phyloP scores from a whole-genome alignment of 2,113 vertebrate species.

The Gnathonemus echidnorhynchus region DNA sequence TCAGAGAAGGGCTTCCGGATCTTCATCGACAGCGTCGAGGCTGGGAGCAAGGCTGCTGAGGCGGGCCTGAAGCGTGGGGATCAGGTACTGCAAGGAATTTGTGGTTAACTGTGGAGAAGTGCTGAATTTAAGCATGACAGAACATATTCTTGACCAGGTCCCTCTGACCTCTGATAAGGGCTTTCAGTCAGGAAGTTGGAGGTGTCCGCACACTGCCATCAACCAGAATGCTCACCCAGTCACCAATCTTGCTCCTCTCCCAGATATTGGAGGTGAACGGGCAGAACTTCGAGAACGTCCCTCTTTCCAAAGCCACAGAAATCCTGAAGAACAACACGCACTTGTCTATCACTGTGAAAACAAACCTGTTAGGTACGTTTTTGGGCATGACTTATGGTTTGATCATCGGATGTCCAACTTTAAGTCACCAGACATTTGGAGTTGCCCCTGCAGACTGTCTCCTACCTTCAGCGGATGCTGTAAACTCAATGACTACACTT shows the following conservation, averaged over 20 bases:
- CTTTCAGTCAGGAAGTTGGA: not conserved
- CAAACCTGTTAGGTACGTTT: conserved; percentile 84
- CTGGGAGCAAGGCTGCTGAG: conserved; percentile 88
- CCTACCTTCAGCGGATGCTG: not conserved
- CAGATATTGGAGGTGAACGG: conserved; percentile 98
- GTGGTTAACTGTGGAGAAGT: not conserved
- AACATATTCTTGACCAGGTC: not conserved
- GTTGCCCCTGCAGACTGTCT: not conserved
- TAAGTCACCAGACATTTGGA: not conserved
- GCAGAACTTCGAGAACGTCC: conserved; percentile 98
- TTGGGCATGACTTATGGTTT: conserved; percentile 25
- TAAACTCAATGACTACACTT: not conserved
- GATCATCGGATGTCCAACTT: not conserved
- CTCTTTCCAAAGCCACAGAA: conserved; percentile 93
- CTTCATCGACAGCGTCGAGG: conserved; percentile 91
- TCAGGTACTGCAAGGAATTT: conserved; percentile 63
- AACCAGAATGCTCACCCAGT: not conserved
- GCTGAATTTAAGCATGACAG: not conserved
- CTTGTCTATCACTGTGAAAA: conserved; percentile 99
- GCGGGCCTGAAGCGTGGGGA: conserved; percentile 92
- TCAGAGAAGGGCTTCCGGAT: conserved; percentile 94
- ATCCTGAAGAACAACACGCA: conserved; percentile 98
- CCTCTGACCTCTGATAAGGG: not conserved
- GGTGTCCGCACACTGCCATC: not conserved
- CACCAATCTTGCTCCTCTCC: conserved; percentile 30